Base-by-base conservation (phyloP, 2,113 vertebrate species). In the Corynorhinus townsendii region DNA sequence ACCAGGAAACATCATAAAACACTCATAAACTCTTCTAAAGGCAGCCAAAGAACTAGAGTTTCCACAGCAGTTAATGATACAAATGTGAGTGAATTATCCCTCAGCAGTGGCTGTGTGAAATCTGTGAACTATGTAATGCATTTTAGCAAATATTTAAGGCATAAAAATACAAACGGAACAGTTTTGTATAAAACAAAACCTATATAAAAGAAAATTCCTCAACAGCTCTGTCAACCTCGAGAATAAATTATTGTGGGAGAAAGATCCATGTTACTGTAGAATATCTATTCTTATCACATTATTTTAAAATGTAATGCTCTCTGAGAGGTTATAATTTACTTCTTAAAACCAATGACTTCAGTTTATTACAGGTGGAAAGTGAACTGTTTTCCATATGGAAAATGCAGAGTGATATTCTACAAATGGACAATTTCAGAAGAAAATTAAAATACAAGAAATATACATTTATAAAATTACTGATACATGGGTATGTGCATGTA, bases 1-100 rank as follows among this genome's bases (percentile, higher is more conserved):
- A 98, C 97, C 96, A 98, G 92, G 97, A 97, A 98, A 97, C 92
- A 97, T 97, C 93, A 96, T 97, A 98, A 98, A 98, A 97, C 94
- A 97, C 93, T 97, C 96, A 96, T 97, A 95, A 97, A 96, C 76
- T 84, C 82, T 96, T 96, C 93, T 89, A 96, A 97, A 97, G 73
- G 49, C 96, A 98, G 94, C 76, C 95, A 96, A 97, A 97, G 71
- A 97, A 84, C 56, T 96, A 94, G 91, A 95, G 64, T 97, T 98
- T 97, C 75, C 92, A 93, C 59, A 95, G 79, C 73, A 98, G 66
- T 93, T 97, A 96, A 96, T 96, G 68, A 86, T 91, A 96, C 81
- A 96, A 97, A 95, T 79, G 84, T 96, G 95, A 95, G 68, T 11
- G 72, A 96, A 89, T 97, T 96, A 97, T 94, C 33, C 82, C 49